Conservation (phyloP, 1,140 invertebrate species). For the Andricus grossulariae region DNA sequence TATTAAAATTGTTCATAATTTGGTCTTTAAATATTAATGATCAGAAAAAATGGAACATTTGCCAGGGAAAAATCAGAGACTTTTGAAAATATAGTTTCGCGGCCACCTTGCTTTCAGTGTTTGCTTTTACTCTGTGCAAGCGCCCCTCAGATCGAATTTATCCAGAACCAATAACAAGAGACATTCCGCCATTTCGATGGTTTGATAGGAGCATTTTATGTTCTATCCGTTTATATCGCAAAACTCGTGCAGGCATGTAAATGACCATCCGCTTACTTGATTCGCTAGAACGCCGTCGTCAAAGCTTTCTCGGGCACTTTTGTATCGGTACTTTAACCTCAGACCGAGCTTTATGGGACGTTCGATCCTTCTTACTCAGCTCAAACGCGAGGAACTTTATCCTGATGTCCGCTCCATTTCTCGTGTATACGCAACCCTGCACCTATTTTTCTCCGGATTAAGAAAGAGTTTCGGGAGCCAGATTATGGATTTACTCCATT, state of each 20-base stretch:
- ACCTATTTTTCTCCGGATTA: constrained; percentile 61
- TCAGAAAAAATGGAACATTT: too few species aligned
- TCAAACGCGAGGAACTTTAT: constrained; percentile 61
- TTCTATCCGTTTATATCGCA: constrained; percentile 1
- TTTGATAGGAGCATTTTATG: background rate
- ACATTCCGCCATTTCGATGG: background rate
- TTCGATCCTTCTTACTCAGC: constrained; percentile 61
- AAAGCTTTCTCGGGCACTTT: background rate
- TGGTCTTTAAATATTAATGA: too few species aligned
- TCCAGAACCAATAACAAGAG: background rate
- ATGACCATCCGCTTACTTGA: background rate
- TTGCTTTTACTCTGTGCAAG: background rate
- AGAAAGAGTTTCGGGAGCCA: constrained; percentile 54
- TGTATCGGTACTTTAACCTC: background rate
- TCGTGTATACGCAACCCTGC: constrained; percentile 52
- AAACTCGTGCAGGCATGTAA: background rate
- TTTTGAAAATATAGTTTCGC: too few species aligned
- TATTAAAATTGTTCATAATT: too few species aligned
- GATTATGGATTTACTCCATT: constrained; percentile 60
- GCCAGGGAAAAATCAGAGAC: too few species aligned
- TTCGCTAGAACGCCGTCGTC: background rate
- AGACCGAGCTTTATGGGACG: constrained; percentile 54
- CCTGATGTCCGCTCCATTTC: constrained; percentile 60
- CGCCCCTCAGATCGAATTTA: background rate
- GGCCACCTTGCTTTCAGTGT: too few species aligned